phyloP scores from a whole-genome alignment of 2,797 vertebrate genomes.

The Rousettus madagascariensis region DNA sequence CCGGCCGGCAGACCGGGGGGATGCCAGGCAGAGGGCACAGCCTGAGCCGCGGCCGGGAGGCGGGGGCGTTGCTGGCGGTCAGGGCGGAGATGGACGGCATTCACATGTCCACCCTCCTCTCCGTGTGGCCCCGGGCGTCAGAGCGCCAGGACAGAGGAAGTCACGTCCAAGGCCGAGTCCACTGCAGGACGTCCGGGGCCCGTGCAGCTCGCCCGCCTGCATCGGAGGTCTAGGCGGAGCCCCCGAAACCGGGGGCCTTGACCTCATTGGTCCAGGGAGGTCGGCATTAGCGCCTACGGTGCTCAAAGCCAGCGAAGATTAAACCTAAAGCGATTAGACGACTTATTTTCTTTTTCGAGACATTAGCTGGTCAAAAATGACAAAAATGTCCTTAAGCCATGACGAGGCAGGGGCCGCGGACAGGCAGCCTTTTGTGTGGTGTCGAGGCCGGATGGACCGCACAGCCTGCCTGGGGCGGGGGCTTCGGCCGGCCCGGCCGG shows the following conservation, averaged over 20 bases:
- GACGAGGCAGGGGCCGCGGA: conserved; percentile 89
- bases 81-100: accelerated
- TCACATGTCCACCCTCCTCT: background rate
- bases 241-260: conserved; percentile 77
- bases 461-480: conserved; percentile 85
- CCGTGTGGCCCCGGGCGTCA: accelerated
- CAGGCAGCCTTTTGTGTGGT: conserved; percentile 93
- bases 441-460: conserved; percentile 79
- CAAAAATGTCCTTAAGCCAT: conserved; percentile 99
- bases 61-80: no score
- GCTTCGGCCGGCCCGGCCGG: conserved; percentile 83
- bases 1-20: background rate
- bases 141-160: background rate
- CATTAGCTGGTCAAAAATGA: conserved; percentile 99
- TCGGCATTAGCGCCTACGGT: conserved; percentile 85
- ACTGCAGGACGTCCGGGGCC: accelerated
- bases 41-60: accelerated
- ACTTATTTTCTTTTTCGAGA: conserved; percentile 89
- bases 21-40: background rate
- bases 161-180: accelerated
- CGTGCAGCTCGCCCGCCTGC: background rate
- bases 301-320: conserved; percentile 91
- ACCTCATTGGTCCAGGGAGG: conserved; percentile 91
- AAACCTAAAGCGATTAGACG: conserved; percentile 97
- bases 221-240: background rate